Percentiles rank a stretch among this genome's conserved stretches.
Evolutionary conservation across 2,797 vertebrate genomes (phyloP).

Genomic region (Enteromius unitaeniatus): DNA sequence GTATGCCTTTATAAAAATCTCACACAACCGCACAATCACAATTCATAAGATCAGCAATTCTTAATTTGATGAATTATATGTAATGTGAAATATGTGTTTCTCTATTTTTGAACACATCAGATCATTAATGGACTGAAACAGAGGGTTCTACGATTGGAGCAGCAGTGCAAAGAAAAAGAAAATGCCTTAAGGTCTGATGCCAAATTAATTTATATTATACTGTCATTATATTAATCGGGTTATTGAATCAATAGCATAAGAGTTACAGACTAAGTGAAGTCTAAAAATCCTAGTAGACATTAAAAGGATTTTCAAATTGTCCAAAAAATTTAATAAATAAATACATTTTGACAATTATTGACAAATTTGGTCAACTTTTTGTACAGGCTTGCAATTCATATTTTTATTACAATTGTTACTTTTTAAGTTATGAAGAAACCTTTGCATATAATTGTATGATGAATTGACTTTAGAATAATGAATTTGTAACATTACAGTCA

Average conservation of each 20-base stretch:
- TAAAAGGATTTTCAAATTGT: background rate
- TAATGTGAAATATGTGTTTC: background rate
- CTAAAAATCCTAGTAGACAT: background rate
- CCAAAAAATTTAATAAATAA: no score
- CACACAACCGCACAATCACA: background rate
- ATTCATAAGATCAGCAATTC: background rate
- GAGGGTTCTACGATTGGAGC: slow-evolving; percentile 88
- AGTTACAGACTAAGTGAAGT: background rate
- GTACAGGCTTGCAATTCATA: background rate
- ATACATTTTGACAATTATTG: background rate
- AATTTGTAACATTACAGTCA: slow-evolving; percentile 75
- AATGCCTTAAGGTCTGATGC: slow-evolving; percentile 78
- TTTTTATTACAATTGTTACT: background rate
- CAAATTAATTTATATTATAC: background rate
- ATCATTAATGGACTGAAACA: slow-evolving; percentile 87
- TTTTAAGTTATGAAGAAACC: background rate
- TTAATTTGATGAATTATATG: background rate
- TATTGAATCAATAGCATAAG: background rate
- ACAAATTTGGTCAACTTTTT: background rate
- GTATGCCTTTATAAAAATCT: slow-evolving; percentile 58
- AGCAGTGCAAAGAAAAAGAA: slow-evolving; percentile 91
- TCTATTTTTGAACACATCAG: slow-evolving; percentile 67
- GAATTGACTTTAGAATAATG: background rate
- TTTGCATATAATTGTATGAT: background rate
- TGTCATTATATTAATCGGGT: background rate